phyloP scores from a whole-genome alignment of 2,888 invertebrate genomes.

The Tinea pellionella region DNA sequence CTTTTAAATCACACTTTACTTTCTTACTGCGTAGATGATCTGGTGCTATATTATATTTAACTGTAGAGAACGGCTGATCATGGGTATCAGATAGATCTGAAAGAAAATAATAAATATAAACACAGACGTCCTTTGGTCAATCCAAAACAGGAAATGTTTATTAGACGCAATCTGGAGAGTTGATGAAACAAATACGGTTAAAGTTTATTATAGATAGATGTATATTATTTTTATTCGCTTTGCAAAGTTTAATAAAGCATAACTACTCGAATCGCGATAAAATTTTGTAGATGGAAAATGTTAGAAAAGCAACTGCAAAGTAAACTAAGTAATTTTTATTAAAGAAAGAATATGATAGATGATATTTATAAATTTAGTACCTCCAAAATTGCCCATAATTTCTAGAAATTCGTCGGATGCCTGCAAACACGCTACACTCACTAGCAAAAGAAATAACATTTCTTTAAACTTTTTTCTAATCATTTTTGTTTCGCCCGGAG shows the following conservation, averaged over 20 bases:
- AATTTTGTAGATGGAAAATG: too few relatives aligned
- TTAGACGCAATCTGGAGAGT: too few relatives aligned
- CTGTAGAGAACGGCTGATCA: slow-evolving; percentile 27
- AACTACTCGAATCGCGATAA: too few relatives aligned
- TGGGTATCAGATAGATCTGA: slow-evolving; percentile 22
- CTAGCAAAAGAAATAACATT: background rate
- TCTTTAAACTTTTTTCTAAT: background rate
- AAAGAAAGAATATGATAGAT: too few relatives aligned
- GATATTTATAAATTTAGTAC: background rate
- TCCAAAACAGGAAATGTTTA: too few relatives aligned
- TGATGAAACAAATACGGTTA: too few relatives aligned
- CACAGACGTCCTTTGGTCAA: background rate
- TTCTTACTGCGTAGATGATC: slow-evolving; percentile 25
- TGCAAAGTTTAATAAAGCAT: too few relatives aligned
- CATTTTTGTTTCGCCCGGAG: background rate
- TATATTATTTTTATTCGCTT: too few relatives aligned
- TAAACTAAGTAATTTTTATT: too few relatives aligned
- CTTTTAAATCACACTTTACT: slow-evolving; percentile 18
- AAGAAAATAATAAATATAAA: slow-evolving; percentile 11
- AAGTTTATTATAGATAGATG: too few relatives aligned
- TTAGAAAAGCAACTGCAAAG: too few relatives aligned
- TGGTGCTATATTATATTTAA: slow-evolving; percentile 16
- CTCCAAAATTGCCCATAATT: background rate
- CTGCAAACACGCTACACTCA: background rate
- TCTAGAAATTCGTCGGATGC: slow-evolving; percentile 6